phyloP scores from a whole-genome alignment of 2,113 vertebrate genomes.

The Aviceda subcristata region DNA sequence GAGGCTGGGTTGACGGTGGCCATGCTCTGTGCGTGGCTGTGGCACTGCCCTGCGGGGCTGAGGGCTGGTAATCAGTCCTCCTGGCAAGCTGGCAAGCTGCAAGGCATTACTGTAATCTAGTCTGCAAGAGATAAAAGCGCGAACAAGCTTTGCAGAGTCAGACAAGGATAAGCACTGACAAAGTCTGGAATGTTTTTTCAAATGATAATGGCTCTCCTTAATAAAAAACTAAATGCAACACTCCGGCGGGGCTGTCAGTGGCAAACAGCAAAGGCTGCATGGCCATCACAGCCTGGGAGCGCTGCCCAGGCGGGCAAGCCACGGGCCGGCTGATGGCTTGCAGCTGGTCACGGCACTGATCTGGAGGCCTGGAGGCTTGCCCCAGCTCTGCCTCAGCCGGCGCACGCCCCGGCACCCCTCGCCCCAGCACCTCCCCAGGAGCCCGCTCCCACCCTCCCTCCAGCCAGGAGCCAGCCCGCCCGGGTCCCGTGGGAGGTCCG shows the following conservation, averaged over 20 bases:
- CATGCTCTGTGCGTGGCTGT: fast-evolving
- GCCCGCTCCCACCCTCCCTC: background rate
- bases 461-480: background rate
- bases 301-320: background rate
- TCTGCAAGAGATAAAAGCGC: background rate
- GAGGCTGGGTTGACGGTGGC: background rate
- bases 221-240: background rate
- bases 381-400: background rate
- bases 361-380: background rate
- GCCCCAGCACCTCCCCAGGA: background rate
- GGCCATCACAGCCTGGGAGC: background rate
- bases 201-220: background rate
- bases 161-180: constrained; percentile 29
- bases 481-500: fast-evolving
- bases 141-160: background rate
- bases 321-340: fast-evolving
- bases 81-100: background rate
- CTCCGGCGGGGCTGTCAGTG: background rate
- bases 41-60: background rate
- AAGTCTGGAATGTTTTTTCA: constrained; percentile 8
- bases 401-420: fast-evolving
- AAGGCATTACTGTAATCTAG: background rate
- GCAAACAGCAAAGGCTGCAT: background rate
- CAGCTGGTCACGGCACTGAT: background rate
- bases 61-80: background rate